Evolutionary conservation across 2,113 vertebrate species (phyloP).

Genomic region (Caranx melampygus): DNA sequence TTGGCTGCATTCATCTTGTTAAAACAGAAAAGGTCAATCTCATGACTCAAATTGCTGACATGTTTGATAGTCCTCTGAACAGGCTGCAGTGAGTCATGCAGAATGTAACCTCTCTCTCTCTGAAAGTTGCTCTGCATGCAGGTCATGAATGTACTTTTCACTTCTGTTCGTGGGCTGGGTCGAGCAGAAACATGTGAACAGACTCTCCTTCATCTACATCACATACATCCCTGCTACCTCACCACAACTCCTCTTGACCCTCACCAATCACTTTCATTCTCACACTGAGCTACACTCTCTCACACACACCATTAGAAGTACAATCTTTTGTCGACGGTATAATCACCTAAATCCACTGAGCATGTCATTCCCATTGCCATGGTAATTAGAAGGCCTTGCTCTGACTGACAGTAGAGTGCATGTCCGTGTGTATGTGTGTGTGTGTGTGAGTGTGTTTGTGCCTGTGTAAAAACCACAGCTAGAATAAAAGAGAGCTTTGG

Average conservation of each 20-base stretch:
- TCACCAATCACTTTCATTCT: constrained; percentile 28
- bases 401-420: constrained; percentile 14
- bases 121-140: background rate
- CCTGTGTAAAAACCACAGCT: background rate
- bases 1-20: constrained; percentile 32
- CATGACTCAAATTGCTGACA: constrained; percentile 52
- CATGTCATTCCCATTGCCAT: constrained; percentile 47
- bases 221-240: background rate
- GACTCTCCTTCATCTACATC: background rate
- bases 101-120: background rate
- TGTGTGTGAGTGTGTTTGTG: background rate
- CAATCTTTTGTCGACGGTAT: constrained; percentile 15
- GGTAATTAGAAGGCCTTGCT: constrained; percentile 38
- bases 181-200: background rate
- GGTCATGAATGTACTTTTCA: constrained; percentile 5
- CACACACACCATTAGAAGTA: constrained; percentile 24
- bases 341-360: constrained; percentile 44
- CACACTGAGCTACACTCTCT: constrained; percentile 11
- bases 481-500: background rate
- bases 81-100: constrained; percentile 37
- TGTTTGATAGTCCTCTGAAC: constrained; percentile 41
- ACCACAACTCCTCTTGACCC: background rate
- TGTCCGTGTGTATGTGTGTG: background rate
- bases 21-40: constrained; percentile 59
- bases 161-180: background rate